Evolutionary conservation across 2,113 vertebrate genomes (phyloP).

Genomic region (Gobius niger): DNA sequence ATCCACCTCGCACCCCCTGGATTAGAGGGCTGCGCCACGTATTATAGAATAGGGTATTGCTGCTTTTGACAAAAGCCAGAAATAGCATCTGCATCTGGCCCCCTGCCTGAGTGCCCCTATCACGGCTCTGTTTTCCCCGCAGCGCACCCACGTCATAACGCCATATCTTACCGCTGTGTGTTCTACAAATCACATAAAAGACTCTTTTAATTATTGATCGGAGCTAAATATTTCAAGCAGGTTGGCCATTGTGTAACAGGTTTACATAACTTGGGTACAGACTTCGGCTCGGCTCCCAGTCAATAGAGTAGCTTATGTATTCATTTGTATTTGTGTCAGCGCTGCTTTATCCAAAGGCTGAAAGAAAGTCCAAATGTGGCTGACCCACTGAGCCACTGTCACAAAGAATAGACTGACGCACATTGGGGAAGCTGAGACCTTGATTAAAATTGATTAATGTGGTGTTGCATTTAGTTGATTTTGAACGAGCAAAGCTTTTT

Average conservation of each 20-base stretch:
- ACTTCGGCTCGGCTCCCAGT: slow-evolving; percentile 39
- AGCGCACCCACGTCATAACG: slow-evolving; percentile 44
- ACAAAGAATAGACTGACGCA: slow-evolving; percentile 23
- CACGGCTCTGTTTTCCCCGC: slow-evolving; percentile 23
- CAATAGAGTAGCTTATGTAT: slow-evolving; percentile 35
- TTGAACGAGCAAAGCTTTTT: not conserved
- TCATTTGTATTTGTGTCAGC: slow-evolving; percentile 45
- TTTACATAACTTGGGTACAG: slow-evolving; percentile 62
- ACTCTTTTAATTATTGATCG: slow-evolving; percentile 61
- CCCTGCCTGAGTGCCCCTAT: slow-evolving; percentile 56
- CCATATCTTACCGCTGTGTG: slow-evolving; percentile 34
- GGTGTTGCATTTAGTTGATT: not conserved
- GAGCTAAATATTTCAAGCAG: slow-evolving; percentile 63
- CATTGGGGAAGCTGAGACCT: not conserved
- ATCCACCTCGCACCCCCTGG: slow-evolving; percentile 71
- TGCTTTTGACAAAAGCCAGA: slow-evolving; percentile 65
- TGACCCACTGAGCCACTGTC: slow-evolving; percentile 44
- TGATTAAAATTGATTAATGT: not conserved
- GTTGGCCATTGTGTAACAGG: slow-evolving; percentile 60
- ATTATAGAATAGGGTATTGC: slow-evolving; percentile 68
- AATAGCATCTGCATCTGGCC: slow-evolving; percentile 71
- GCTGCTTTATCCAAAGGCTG: slow-evolving; percentile 25
- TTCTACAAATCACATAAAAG: slow-evolving; percentile 33
- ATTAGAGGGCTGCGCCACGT: slow-evolving; percentile 69
- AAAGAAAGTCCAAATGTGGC: slow-evolving; percentile 34